phyloP scores from a whole-genome alignment of 2,797 vertebrate genomes.

The Vespertilio murinus region DNA sequence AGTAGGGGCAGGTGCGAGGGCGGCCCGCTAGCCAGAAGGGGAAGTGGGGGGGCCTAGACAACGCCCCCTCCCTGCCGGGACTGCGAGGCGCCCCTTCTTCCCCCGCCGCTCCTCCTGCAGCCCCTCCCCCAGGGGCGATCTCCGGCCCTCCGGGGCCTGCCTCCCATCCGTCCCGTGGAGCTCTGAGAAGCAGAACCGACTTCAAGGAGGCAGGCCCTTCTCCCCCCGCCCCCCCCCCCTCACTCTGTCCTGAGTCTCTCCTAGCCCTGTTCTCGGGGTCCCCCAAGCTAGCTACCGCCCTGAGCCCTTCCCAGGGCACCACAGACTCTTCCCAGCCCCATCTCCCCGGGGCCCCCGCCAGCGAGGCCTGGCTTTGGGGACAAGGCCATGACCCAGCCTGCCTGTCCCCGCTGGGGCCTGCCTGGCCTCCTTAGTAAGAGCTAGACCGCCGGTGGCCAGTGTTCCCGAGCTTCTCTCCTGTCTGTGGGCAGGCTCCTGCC shows the following conservation, averaged over 20 bases:
- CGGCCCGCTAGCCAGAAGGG: not conserved
- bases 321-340: not conserved
- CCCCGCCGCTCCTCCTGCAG: not conserved
- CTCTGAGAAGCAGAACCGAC: not conserved
- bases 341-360: not conserved
- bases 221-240: not conserved
- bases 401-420: not conserved
- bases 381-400: not conserved
- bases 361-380: not conserved
- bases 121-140: not conserved
- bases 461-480: not conserved
- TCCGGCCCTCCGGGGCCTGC: not conserved
- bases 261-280: not conserved
- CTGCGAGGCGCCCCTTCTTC: not conserved
- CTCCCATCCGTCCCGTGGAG: not conserved
- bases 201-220: not conserved
- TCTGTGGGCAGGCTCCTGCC: not conserved
- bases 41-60: not conserved
- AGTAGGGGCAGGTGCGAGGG: slow-evolving; percentile 80
- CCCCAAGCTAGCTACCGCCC: not conserved
- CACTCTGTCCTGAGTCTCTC: not conserved
- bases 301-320: not conserved
- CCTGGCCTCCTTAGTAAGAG: not conserved
- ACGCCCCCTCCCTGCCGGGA: not conserved
- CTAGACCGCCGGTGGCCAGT: not conserved